Evolutionary conservation across 2,888 invertebrate species (phyloP).

Genomic region (Coenonympha arcania): DNA sequence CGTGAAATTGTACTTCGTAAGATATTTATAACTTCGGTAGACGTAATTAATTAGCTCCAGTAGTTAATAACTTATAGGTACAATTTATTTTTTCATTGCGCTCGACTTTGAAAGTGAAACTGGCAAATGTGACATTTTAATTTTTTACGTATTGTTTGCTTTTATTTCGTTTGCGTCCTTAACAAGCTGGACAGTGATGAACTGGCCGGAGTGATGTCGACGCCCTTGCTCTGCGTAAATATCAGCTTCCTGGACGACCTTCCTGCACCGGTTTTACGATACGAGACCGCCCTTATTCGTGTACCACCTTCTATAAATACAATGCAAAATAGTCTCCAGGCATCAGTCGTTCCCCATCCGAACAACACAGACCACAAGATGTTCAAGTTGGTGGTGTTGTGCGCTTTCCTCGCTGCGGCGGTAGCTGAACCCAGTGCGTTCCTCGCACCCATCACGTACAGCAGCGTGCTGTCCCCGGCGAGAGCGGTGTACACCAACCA

Average conservation of each 20-base stretch:
- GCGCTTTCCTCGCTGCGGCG: slow-evolving; percentile 73
- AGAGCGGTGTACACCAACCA: slow-evolving; percentile 51
- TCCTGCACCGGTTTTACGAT: slow-evolving; percentile 58
- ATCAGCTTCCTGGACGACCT: slow-evolving; percentile 57
- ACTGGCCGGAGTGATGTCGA: slow-evolving; percentile 41
- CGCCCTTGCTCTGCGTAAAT: slow-evolving; percentile 57
- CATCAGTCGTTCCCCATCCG: slow-evolving; percentile 55
- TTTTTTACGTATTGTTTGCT: slow-evolving; percentile 13
- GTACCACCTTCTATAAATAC: slow-evolving; percentile 60
- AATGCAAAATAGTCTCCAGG: slow-evolving; percentile 32
- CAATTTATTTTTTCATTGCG: background rate
- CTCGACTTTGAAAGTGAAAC: background rate
- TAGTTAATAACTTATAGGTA: background rate
- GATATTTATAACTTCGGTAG: background rate
- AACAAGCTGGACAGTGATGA: slow-evolving; percentile 41
- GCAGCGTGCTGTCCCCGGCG: slow-evolving; percentile 43
- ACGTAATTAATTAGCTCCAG: slow-evolving; percentile 2
- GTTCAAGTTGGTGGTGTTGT: slow-evolving; percentile 75
- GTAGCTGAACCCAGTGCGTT: slow-evolving; percentile 53
- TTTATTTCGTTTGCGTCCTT: slow-evolving; percentile 17
- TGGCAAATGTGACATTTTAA: background rate
- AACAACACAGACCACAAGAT: slow-evolving; percentile 67
- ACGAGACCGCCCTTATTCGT: slow-evolving; percentile 56
- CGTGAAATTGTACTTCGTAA: background rate
- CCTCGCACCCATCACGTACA: slow-evolving; percentile 38